These are phyloP conservation scores for Philereme transversata DNA, from an alignment of 2,888 invertebrate species.

Conservation along the genomic window DNA sequence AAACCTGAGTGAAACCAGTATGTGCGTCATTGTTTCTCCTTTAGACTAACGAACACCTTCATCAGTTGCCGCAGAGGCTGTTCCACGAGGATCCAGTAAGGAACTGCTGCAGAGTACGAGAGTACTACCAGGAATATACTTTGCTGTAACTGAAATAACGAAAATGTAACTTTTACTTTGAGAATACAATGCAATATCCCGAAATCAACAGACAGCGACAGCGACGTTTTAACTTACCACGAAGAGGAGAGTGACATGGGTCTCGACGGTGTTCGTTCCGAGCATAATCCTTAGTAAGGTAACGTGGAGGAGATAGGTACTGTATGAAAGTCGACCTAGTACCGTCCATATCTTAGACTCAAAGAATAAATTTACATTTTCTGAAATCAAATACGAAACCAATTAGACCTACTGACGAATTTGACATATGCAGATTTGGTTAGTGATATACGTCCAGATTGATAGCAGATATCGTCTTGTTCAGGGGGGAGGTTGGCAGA, in stretches of 20 bases:
- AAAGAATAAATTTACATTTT: neutral
- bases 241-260: neutral
- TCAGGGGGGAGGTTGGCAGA: neutral
- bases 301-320: neutral
- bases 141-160: neutral
- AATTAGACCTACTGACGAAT: too few relatives aligned
- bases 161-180: neutral
- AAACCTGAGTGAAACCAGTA: too few relatives aligned
- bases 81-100: neutral
- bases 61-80: neutral
- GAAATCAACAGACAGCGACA: too few relatives aligned
- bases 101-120: conserved; percentile 4
- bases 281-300: neutral
- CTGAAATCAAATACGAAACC: neutral
- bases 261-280: neutral
- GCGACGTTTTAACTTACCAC: neutral
- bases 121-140: neutral
- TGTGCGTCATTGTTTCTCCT: neutral
- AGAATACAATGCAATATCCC: neutral
- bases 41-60: neutral
- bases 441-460: too few relatives aligned
- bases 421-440: too few relatives aligned
- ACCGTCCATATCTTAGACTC: neutral
- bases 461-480: neutral
- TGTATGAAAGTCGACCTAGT: neutral